Conservation (phyloP, 1,140 invertebrate genomes). For the Cotesia vestalis region DNA sequence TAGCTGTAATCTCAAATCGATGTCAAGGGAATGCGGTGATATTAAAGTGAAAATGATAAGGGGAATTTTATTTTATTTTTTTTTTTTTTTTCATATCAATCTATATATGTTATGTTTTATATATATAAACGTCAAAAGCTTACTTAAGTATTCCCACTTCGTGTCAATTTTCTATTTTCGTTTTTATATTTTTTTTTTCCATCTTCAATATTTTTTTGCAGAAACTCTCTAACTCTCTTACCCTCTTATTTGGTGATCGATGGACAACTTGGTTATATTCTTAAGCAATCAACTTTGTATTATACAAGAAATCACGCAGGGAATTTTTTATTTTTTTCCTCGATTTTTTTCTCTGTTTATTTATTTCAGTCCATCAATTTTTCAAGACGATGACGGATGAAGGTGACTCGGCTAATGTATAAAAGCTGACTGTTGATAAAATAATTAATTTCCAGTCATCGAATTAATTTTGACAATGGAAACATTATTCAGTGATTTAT, state of each 20-base stretch:
- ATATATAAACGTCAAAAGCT: background rate
- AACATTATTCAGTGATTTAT: background rate
- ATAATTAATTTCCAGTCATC: conserved; percentile 23
- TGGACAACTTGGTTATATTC: background rate
- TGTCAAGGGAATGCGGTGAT: conserved; percentile 18
- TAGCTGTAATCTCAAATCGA: conserved; percentile 16
- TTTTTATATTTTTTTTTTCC: background rate
- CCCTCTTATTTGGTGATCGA: conserved; percentile 1
- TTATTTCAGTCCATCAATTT: background rate
- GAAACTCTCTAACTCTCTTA: background rate
- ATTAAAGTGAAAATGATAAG: background rate
- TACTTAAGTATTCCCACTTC: too few species aligned
- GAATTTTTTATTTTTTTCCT: too few species aligned
- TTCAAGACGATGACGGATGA: conserved; percentile 19
- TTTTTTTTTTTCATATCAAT: background rate
- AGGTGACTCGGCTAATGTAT: conserved; percentile 19
- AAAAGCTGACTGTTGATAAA: conserved; percentile 21
- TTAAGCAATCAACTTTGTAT: conserved; percentile 13
- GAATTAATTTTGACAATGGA: background rate
- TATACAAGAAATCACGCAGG: conserved; percentile 2
- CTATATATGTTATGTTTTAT: background rate
- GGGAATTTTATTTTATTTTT: background rate
- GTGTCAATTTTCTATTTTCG: background rate
- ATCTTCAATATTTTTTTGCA: background rate
- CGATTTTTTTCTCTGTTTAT: background rate